Base-by-base conservation (phyloP, 1,140 invertebrate species). In the Sesamia nonagrioides region DNA sequence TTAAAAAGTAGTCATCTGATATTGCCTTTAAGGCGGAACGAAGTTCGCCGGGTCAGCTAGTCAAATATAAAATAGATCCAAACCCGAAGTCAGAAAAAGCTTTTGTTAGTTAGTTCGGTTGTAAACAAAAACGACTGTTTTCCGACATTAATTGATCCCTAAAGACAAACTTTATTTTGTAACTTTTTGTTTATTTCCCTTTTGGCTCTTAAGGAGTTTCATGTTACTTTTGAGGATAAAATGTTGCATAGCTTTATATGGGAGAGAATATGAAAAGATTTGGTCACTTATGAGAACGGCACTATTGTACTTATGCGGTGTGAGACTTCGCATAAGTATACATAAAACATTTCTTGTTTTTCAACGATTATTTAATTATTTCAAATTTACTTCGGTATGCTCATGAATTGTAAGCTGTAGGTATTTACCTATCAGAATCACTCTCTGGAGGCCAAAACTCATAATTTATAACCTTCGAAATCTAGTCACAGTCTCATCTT, bases 141-240 rank as follows among this genome's bases (percentile, higher is more conserved):
- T 4, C 8, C 17, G 37, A 17, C 15, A 18, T 42, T 66, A 17
- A 66, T 66, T 21, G 37, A 17, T 42, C 61, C 61, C 37, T 9
- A 11, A 18, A 66, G 61, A 21, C 37, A 66, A 42, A 42, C 37
- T 66, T 42, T 66, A 66, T 42, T 63, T 42, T 6, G 17, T 4
- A 66, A 66, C 61, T 66, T 66, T 66, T 66, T 66, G 61, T 66
- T 42, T 66, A 58, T 35, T 27, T n/a, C n/a, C n/a, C 61, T 18
- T 45, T 37, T 33, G 17, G 35, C 1, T 42, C 37, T 42, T 66
- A 42, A 42, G 17, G 37, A 42, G n/a, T 66, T 66, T 35, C n/a
- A 17, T 42, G 21, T 42, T 66, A 66, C 61, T 66, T 66, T 66
- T 21, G 61, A 66, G 11, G 37, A 42, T 66, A 66, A 42, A 42